Percentiles rank a stretch among this genome's conserved stretches.
These are phyloP conservation scores for Uromys caudimaculatus DNA, from an alignment of 2,797 vertebrate genomes.

Conservation along the genomic window DNA sequence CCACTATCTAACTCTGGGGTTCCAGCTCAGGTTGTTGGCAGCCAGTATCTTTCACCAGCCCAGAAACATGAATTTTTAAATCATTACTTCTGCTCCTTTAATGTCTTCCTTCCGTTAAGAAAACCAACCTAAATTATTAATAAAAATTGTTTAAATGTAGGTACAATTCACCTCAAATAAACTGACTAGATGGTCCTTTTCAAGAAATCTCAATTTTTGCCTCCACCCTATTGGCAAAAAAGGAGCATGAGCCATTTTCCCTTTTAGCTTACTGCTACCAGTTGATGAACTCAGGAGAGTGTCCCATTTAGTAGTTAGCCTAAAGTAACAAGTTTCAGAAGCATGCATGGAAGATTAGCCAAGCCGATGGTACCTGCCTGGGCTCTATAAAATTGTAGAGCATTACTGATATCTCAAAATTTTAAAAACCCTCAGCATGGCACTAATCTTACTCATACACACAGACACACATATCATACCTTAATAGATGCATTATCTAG, in stretches of 20 bases:
- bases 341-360: constrained; percentile 36
- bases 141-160: constrained; percentile 19
- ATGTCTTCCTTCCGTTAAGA: not conserved
- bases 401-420: constrained; percentile 71
- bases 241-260: not conserved
- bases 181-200: not conserved
- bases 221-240: not conserved
- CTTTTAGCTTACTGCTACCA: not conserved
- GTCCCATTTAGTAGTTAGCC: constrained; percentile 54
- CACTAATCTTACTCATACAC: constrained; percentile 60
- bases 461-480: constrained; percentile 31
- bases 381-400: constrained; percentile 67
- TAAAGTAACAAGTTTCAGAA: constrained; percentile 68
- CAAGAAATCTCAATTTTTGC: not conserved
- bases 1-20: not conserved
- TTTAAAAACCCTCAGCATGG: constrained; percentile 77
- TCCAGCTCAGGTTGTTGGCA: not conserved
- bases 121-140: constrained; percentile 25
- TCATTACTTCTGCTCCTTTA: not conserved
- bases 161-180: not conserved
- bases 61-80: not conserved
- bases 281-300: not conserved
- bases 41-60: not conserved
- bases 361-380: constrained; percentile 24
- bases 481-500: constrained; percentile 80